A percentile compares a stretch with the other conserved stretches of the same genome.
Evolutionary conservation across 2,113 vertebrate genomes (phyloP).

Genomic region (Phrynosoma platyrhinos): DNA sequence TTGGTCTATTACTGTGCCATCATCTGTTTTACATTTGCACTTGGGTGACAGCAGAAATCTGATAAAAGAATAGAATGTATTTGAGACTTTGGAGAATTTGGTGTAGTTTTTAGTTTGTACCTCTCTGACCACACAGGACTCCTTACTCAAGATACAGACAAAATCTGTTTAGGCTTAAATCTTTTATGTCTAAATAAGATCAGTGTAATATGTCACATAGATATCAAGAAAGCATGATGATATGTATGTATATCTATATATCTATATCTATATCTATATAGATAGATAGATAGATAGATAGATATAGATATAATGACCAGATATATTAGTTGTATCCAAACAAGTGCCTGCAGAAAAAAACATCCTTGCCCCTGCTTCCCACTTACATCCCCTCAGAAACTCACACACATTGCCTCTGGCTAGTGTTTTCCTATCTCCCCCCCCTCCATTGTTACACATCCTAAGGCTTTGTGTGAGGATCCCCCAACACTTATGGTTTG

Average conservation of each 20-base stretch:
- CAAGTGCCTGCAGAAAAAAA: background rate
- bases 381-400: background rate
- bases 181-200: no score
- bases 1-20: no score
- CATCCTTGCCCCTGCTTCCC: background rate
- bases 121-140: background rate
- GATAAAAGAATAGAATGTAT: background rate
- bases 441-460: background rate
- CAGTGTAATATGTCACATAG: background rate
- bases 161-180: background rate
- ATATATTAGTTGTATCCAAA: background rate
- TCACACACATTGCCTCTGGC: background rate
- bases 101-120: background rate
- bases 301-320: no score
- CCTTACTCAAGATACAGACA: no score
- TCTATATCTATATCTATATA: no score
- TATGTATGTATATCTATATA: background rate
- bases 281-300: no score
- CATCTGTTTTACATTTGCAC: background rate
- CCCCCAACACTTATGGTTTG: background rate
- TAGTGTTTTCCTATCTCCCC: background rate
- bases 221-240: background rate
- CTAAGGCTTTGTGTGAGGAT: background rate
- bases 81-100: background rate
- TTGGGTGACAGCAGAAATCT: background rate